These are phyloP conservation scores for Pithys albifrons DNA, from an alignment of 2,113 vertebrate species.

Conservation along the genomic window DNA sequence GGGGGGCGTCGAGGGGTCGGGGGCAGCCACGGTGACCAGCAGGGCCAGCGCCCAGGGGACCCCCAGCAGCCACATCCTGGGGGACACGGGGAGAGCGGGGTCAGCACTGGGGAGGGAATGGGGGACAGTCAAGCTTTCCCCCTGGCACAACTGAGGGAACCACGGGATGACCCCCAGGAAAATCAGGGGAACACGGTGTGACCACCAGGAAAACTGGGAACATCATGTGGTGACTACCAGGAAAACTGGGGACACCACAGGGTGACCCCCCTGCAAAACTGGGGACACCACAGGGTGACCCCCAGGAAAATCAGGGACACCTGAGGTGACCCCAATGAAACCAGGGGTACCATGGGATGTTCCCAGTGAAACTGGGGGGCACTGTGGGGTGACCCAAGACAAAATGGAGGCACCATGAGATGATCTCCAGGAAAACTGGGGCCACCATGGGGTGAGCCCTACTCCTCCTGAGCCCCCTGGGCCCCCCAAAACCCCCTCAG, in stretches of 20 bases:
- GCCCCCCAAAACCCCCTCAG: not conserved
- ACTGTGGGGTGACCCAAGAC: not conserved
- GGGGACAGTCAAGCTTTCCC: not conserved
- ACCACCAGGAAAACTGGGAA: not conserved
- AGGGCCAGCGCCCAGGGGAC: not conserved
- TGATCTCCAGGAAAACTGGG: not conserved
- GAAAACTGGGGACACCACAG: not conserved
- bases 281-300: too few relatives aligned
- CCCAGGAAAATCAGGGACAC: not conserved
- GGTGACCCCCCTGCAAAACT: not conserved
- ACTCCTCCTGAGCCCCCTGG: not conserved
- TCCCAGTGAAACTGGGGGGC: not conserved
- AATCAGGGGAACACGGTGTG: fast-evolving
- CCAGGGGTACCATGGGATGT: not conserved
- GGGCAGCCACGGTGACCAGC: not conserved
- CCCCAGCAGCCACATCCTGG: not conserved
- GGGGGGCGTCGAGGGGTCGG: fast-evolving
- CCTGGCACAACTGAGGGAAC: fast-evolving
- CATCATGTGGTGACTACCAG: fast-evolving
- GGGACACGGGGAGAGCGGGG: not conserved
- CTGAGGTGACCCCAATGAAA: not conserved
- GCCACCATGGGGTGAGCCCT: not conserved
- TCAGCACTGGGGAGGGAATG: not conserved
- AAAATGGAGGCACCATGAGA: not conserved
- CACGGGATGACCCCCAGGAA: too few relatives aligned